Evolutionary conservation across 1,140 invertebrate genomes (phyloP), one percentile per base, ranked within the genome.

Genomic region (Asobara japonica): DNA sequence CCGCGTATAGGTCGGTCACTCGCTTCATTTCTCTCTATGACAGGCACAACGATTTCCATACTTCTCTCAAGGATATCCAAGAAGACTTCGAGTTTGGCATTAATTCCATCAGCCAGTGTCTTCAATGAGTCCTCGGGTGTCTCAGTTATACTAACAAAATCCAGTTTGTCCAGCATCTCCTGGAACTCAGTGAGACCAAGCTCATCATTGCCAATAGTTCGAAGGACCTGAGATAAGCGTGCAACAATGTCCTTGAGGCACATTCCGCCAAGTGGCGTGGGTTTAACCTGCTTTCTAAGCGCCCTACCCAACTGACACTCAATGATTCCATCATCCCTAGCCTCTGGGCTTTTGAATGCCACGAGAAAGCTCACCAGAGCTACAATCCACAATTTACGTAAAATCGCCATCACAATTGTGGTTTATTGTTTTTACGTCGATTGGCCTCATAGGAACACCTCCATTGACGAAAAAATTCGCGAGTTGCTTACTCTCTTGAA

Each of bases 141-240:
- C n/a, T 71, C 77, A 0, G 79, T 70, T 0, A 81, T 75, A 31
- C 83, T 81, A 0, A 72, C 51, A 41, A 86, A 86, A 38, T 86
- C 84, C 20, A 86, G 68, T 33, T 81, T 80, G n/a, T 84, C 78
- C 0, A 87, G 70, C 45, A 82, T 83, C n/a, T 78, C 75, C 48
- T 87, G 84, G 51, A 87, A 87, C 3, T 77, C 77, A 0, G 79
- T 81, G 10, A 83, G 70, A 10, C 86, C 85, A 13, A 88, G 81
- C 41, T 88, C 86, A n/a, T 84, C 80, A 13, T 86, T 81, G 18
- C 78, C 78, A 6, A 86, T 80, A 0, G 76, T 76, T 0, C 79
- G 72, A 13, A 88, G 69, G 13, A 76, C 76, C 48, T 83, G 81
- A 0, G 86, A 86, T 16, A 88, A 65, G 11, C 80, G 77, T 13